Percentiles rank a stretch among this genome's conserved stretches.
These are phyloP conservation scores for Tautogolabrus adspersus DNA, from an alignment of 2,113 vertebrate species.

Conservation along the genomic window DNA sequence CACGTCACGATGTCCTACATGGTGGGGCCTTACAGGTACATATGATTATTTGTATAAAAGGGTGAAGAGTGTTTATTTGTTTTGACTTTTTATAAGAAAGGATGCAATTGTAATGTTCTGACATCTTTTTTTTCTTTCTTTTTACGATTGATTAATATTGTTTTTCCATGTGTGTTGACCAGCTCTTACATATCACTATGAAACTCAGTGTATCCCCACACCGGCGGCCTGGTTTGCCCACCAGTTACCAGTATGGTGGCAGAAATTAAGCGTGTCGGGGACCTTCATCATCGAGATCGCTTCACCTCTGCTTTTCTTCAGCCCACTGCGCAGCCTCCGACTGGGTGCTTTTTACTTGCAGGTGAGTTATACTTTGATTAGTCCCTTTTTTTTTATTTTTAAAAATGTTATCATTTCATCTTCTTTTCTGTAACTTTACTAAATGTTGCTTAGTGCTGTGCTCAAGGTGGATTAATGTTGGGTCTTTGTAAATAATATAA, in stretches of 20 bases:
- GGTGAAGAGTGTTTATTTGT: too few relatives aligned
- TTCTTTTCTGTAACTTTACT: not conserved
- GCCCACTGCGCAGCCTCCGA: slow-evolving; percentile 87
- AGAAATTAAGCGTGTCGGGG: slow-evolving; percentile 90
- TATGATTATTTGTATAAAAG: not conserved
- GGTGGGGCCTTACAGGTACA: slow-evolving; percentile 96
- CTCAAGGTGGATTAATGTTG: too few relatives aligned
- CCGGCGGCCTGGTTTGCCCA: slow-evolving; percentile 91
- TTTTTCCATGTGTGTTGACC: slow-evolving; percentile 30
- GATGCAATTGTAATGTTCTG: too few relatives aligned
- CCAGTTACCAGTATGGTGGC: slow-evolving; percentile 92
- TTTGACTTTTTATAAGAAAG: too few relatives aligned
- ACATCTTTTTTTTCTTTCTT: too few relatives aligned
- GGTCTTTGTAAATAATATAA: too few relatives aligned
- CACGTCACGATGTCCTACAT: slow-evolving; percentile 93
- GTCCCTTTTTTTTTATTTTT: slow-evolving; percentile 4
- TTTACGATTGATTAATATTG: too few relatives aligned
- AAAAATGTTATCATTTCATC: not conserved
- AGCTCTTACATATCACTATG: slow-evolving; percentile 96
- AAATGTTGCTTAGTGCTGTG: not conserved
- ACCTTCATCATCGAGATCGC: slow-evolving; percentile 90
- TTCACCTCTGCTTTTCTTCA: slow-evolving; percentile 88
- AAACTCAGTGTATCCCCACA: slow-evolving; percentile 95
- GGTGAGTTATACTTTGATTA: slow-evolving; percentile 73
- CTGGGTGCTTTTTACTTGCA: slow-evolving; percentile 92